Percentiles rank a stretch among this genome's conserved stretches.
These are phyloP conservation scores for Myopa tessellatipennis DNA, from an alignment of 2,888 invertebrate genomes.

Conservation along the genomic window DNA sequence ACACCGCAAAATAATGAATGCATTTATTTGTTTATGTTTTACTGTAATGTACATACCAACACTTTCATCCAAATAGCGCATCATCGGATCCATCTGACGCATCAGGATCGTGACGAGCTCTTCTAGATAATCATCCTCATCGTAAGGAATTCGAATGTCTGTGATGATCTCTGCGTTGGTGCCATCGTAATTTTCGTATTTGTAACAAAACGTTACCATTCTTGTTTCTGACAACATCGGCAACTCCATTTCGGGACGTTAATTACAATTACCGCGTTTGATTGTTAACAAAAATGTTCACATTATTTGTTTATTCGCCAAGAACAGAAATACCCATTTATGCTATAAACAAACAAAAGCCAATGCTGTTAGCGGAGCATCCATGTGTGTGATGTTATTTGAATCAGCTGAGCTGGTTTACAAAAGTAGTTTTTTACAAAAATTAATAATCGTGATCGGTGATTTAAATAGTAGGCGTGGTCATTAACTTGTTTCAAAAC, in stretches of 20 bases:
- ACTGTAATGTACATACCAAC: slow-evolving; percentile 50
- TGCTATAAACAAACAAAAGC: no score
- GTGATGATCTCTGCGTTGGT: slow-evolving; percentile 50
- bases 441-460: no score
- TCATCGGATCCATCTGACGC: slow-evolving; percentile 65
- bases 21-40: neutral
- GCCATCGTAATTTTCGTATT: slow-evolving; percentile 60
- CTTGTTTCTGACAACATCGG: slow-evolving; percentile 39
- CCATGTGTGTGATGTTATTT: no score
- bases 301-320: neutral
- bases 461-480: no score
- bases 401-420: no score
- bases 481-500: no score
- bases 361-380: no score
- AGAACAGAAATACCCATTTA: neutral
- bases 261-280: neutral
- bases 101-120: slow-evolving; percentile 61
- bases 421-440: no score
- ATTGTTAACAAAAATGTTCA: neutral
- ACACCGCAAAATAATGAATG: neutral
- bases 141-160: slow-evolving; percentile 59
- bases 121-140: slow-evolving; percentile 56
- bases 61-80: slow-evolving; percentile 63
- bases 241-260: slow-evolving; percentile 36
- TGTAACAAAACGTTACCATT: slow-evolving; percentile 58